Percentiles rank a stretch among this genome's conserved stretches.
These are phyloP conservation scores for Melitaea cinxia DNA, from an alignment of 1,140 invertebrate species.

Conservation along the genomic window DNA sequence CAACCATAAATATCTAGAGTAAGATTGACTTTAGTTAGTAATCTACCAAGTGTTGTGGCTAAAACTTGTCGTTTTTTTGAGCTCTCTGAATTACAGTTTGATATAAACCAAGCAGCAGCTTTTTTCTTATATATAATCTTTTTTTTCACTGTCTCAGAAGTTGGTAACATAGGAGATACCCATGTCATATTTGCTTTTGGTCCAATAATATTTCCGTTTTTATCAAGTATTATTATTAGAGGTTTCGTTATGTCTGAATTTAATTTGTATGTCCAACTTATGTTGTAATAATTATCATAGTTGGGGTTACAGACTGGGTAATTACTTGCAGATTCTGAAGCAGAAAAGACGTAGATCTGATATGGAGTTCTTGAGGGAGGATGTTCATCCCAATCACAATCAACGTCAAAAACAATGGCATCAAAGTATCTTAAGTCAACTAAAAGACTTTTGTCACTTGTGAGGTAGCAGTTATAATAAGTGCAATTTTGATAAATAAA, in stretches of 20 bases:
- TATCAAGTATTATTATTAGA: constrained; percentile 49
- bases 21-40: constrained; percentile 44
- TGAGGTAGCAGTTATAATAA: constrained; percentile 56
- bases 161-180: constrained; percentile 44
- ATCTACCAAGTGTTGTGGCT: constrained; percentile 35
- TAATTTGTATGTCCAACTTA: constrained; percentile 62
- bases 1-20: constrained; percentile 57
- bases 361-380: constrained; percentile 41
- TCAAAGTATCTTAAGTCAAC: constrained; percentile 53
- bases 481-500: constrained; percentile 57
- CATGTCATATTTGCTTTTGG: constrained; percentile 59
- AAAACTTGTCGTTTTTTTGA: constrained; percentile 16
- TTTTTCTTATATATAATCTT: constrained; percentile 51
- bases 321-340: constrained; percentile 46
- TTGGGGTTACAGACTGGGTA: constrained; percentile 49
- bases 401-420: constrained; percentile 63
- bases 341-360: constrained; percentile 60
- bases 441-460: constrained; percentile 48
- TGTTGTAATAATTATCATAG: constrained; percentile 58
- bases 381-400: constrained; percentile 54
- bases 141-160: constrained; percentile 40
- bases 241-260: constrained; percentile 54
- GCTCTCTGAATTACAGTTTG: constrained; percentile 45
- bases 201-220: constrained; percentile 47
- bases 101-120: constrained; percentile 63